Evolutionary conservation across 2,888 invertebrate genomes (phyloP).

Genomic region (Oxystoma pomonae): DNA sequence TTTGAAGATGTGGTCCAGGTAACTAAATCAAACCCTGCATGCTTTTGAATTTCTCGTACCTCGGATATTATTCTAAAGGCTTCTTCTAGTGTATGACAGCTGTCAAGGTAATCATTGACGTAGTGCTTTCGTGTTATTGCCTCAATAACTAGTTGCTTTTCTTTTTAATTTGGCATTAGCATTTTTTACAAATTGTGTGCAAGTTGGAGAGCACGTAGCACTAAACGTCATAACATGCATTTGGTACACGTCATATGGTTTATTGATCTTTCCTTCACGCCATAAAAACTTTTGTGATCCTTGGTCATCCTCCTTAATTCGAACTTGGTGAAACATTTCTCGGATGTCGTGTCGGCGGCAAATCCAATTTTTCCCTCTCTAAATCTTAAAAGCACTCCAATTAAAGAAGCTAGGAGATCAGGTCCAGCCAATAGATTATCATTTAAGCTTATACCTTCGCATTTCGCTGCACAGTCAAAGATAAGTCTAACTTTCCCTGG

Average conservation of each 20-base stretch:
- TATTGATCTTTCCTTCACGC: conserved; percentile 11
- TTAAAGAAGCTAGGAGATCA: background rate
- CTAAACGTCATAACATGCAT: conserved; percentile 30
- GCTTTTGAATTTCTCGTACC: conserved; percentile 14
- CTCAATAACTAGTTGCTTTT: background rate
- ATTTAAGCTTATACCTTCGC: background rate
- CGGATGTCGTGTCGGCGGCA: background rate
- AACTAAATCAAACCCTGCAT: background rate
- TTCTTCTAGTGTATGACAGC: conserved; percentile 21
- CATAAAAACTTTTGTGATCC: conserved; percentile 18
- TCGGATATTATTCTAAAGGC: conserved; percentile 15
- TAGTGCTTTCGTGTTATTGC: conserved; percentile 22
- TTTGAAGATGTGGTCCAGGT: conserved; percentile 31
- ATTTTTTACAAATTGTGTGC: conserved; percentile 26
- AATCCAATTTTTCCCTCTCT: background rate
- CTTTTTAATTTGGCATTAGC: conserved; percentile 8
- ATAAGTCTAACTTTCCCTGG: background rate
- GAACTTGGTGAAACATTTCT: conserved; percentile 6
- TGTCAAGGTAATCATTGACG: conserved; percentile 24
- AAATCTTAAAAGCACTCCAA: conserved; percentile 2
- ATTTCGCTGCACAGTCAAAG: background rate
- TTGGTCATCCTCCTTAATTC: conserved; percentile 25
- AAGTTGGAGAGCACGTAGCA: conserved; percentile 16
- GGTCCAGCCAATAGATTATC: conserved; percentile 3
- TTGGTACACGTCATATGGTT: conserved; percentile 21